Evolutionary conservation across 1,140 invertebrate genomes (phyloP).

Genomic region (Drosophila kikkawai): DNA sequence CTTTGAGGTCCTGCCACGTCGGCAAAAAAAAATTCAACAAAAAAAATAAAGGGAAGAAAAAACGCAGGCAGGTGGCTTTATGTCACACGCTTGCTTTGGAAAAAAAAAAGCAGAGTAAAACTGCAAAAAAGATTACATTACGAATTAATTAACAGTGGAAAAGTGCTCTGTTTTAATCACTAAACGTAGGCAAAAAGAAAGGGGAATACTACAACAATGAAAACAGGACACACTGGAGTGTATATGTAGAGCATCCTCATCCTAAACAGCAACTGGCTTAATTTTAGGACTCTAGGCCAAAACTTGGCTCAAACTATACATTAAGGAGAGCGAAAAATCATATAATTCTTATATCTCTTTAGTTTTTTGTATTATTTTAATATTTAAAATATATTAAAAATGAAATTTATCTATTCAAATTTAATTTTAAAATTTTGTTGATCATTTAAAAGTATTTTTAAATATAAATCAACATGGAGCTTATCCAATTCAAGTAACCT

Average conservation of each 20-base stretch:
- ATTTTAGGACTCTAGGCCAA: not conserved
- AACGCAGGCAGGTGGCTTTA: slow-evolving; percentile 21
- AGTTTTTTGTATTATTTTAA: too few relatives aligned
- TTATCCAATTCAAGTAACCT: not conserved
- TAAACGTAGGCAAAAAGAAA: not conserved
- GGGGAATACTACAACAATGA: not conserved
- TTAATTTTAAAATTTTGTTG: too few relatives aligned
- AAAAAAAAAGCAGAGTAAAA: not conserved
- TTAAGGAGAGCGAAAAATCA: too few relatives aligned
- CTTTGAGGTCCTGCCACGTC: slow-evolving; percentile 50
- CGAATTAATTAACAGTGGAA: slow-evolving; percentile 64
- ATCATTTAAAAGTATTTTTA: too few relatives aligned
- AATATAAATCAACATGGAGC: not conserved
- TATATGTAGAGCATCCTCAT: not conserved
- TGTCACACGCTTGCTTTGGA: slow-evolving; percentile 20
- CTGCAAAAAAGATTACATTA: slow-evolving; percentile 46
- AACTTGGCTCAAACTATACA: too few relatives aligned
- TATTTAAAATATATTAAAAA: too few relatives aligned
- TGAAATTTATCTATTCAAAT: too few relatives aligned
- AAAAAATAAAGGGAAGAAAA: not conserved
- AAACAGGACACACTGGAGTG: not conserved
- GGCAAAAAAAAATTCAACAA: slow-evolving; percentile 6
- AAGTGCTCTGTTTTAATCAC: slow-evolving; percentile 31
- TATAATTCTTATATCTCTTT: too few relatives aligned
- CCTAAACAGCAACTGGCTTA: not conserved